These are phyloP conservation scores for Lepidurus arcticus DNA, from an alignment of 1,140 invertebrate species.

Conservation along the genomic window DNA sequence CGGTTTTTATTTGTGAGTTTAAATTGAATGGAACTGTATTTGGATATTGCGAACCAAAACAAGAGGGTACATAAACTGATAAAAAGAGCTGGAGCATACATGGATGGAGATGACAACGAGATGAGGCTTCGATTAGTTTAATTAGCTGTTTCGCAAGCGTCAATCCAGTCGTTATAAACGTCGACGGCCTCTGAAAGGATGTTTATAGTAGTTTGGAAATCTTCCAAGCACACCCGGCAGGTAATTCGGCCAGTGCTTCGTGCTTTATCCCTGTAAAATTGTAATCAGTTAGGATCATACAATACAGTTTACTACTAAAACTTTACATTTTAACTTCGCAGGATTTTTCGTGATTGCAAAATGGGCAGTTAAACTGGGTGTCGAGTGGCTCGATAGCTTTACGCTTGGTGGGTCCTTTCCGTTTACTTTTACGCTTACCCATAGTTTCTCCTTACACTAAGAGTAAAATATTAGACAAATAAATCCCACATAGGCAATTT, in stretches of 20 bases:
- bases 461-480: background rate
- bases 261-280: slow-evolving; percentile 77
- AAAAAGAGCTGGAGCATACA: background rate
- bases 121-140: slow-evolving; percentile 43
- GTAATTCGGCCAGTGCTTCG: slow-evolving; percentile 86
- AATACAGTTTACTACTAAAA: slow-evolving; percentile 21
- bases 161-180: slow-evolving; percentile 99
- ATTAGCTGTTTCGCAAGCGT: slow-evolving; percentile 93
- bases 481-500: background rate
- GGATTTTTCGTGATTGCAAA: slow-evolving; percentile 99
- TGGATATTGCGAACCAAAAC: slow-evolving; percentile 27
- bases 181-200: slow-evolving; percentile 94
- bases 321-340: slow-evolving; percentile 99
- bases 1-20: background rate
- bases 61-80: background rate
- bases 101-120: slow-evolving; percentile 20
- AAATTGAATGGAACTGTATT: slow-evolving; percentile 22
- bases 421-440: slow-evolving; percentile 94
- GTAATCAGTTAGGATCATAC: slow-evolving; percentile 28
- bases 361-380: slow-evolving; percentile 96
- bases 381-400: slow-evolving; percentile 92
- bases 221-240: slow-evolving; percentile 91
- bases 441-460: slow-evolving; percentile 50
- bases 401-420: slow-evolving; percentile 89
- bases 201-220: slow-evolving; percentile 95